Conservation (phyloP, 2,888 invertebrate species). For the Bembecia ichneumoniformis region DNA sequence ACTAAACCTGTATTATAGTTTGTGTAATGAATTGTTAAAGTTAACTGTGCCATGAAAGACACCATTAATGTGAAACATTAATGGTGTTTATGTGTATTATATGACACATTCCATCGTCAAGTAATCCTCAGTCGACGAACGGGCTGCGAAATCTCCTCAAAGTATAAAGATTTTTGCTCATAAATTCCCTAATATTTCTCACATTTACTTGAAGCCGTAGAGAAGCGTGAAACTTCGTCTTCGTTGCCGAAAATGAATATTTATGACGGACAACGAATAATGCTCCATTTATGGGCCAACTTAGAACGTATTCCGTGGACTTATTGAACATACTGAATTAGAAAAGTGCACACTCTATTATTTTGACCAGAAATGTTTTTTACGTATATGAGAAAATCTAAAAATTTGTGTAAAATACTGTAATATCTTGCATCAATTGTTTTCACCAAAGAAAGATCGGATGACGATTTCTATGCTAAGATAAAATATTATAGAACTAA, state of each 20-base stretch:
- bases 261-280: conserved; percentile 63
- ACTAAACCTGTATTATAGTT: background rate
- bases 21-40: no score
- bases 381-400: no score
- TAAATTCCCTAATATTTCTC: conserved; percentile 65
- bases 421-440: background rate
- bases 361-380: no score
- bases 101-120: no score
- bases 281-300: conserved; percentile 66
- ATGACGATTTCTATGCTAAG: no score
- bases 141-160: conserved; percentile 25
- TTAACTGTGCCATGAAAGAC: no score
- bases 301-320: conserved; percentile 54
- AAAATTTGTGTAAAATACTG: no score
- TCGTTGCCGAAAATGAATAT: conserved; percentile 66
- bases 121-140: background rate
- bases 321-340: conserved; percentile 48
- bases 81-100: no score
- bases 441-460: no score
- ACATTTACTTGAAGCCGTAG: conserved; percentile 43
- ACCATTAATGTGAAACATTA: no score
- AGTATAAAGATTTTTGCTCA: conserved; percentile 57
- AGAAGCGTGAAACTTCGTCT: conserved; percentile 60
- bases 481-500: no score
- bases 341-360: background rate